Conservation (phyloP, 1,140 invertebrate genomes). For the Plutomurus gul region DNA sequence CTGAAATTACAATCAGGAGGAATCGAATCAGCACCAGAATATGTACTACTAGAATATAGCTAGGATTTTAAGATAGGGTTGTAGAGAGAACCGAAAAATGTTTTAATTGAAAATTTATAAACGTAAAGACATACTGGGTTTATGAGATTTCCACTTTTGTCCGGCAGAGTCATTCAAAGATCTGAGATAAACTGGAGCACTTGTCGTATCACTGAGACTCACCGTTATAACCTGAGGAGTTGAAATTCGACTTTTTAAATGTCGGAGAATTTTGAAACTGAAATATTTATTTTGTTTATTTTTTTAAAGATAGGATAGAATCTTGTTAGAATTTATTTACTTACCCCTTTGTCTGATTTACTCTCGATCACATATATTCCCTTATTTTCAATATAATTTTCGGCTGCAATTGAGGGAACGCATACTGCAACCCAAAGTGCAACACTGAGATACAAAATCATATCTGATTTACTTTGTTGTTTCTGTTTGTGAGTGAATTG, state of each 20-base stretch:
- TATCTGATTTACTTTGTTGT: no score
- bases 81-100: neutral
- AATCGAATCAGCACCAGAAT: neutral
- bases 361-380: neutral
- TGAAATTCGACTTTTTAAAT: neutral
- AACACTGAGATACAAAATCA: neutral
- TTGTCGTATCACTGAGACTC: neutral
- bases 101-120: neutral
- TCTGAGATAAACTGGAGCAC: neutral
- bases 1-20: neutral
- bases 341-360: conserved; percentile 14
- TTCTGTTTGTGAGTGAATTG: no score
- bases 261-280: neutral
- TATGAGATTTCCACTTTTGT: conserved; percentile 1
- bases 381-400: neutral
- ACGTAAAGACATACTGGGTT: neutral
- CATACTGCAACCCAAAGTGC: neutral
- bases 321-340: no score
- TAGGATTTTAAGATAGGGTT: neutral
- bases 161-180: neutral
- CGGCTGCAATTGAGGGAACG: neutral
- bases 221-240: neutral
- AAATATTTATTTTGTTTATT: no score
- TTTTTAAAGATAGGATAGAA: no score
- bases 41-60: neutral